phyloP scores from a whole-genome alignment of 2,113 vertebrate genomes.

The Cisticola juncidis region DNA sequence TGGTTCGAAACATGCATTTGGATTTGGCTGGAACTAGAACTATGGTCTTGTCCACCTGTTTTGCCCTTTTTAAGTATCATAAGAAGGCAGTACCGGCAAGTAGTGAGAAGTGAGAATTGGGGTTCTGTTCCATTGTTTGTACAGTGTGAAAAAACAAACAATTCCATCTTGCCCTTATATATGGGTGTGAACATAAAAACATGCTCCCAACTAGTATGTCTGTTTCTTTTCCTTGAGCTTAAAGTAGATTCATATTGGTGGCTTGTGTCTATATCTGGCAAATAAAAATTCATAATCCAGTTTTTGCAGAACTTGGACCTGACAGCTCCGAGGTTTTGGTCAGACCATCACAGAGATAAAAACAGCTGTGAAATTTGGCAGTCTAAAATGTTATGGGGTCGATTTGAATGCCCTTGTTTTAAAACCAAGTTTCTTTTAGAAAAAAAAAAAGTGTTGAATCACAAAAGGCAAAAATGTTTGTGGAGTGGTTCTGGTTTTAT shows the following conservation, averaged over 20 bases:
- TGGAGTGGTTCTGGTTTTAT: not conserved
- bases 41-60: not conserved
- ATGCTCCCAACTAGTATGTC: not conserved
- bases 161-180: not conserved
- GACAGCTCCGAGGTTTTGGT: not conserved
- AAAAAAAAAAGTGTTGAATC: not conserved
- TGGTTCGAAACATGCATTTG: not conserved
- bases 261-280: not conserved
- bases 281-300: not conserved
- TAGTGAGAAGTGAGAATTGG: not conserved
- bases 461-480: not conserved
- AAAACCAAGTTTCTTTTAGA: not conserved
- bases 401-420: not conserved
- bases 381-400: not conserved
- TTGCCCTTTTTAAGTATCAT: not conserved
- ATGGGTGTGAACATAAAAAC: not conserved
- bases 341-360: not conserved
- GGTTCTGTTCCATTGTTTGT: not conserved
- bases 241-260: not conserved
- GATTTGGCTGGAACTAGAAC: not conserved
- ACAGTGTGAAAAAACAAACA: not conserved
- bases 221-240: not conserved
- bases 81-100: accelerated
- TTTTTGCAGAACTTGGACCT: not conserved
- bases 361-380: slow-evolving; percentile 29